A percentile compares a stretch with the other conserved stretches of the same genome.
These are phyloP conservation scores for Peromyscus attwateri DNA, from an alignment of 2,797 vertebrate genomes.

Conservation along the genomic window DNA sequence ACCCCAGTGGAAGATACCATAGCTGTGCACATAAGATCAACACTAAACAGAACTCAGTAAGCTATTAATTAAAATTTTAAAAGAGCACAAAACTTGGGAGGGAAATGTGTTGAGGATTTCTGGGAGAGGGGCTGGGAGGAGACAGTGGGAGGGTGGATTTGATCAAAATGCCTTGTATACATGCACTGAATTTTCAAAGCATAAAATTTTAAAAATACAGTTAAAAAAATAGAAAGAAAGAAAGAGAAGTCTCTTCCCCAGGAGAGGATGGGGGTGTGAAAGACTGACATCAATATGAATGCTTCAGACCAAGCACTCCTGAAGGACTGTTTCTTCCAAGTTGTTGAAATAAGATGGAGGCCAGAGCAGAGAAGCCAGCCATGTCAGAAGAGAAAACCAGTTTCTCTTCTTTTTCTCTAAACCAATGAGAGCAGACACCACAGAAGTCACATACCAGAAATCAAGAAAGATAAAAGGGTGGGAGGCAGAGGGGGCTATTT, in stretches of 20 bases:
- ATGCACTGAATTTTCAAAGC: neutral
- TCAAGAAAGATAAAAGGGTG: neutral
- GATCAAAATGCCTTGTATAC: neutral
- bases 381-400: neutral
- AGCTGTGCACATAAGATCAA: neutral
- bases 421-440: constrained; percentile 27
- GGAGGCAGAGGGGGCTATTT: neutral
- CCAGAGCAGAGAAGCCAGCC: neutral
- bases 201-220: neutral
- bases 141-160: too few species aligned
- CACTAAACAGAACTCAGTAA: neutral
- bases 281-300: neutral
- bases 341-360: neutral
- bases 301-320: neutral
- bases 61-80: neutral
- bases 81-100: neutral
- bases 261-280: neutral
- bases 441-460: constrained; percentile 36
- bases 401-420: constrained; percentile 30
- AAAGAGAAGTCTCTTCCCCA: neutral
- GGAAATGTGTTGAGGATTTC: neutral
- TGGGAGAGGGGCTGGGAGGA: neutral
- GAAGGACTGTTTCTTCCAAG: neutral
- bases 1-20: neutral
- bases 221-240: neutral